Evolutionary conservation across 1,140 invertebrate genomes (phyloP), one percentile per base, ranked within the genome.

Genomic region (Lepidurus apus): DNA sequence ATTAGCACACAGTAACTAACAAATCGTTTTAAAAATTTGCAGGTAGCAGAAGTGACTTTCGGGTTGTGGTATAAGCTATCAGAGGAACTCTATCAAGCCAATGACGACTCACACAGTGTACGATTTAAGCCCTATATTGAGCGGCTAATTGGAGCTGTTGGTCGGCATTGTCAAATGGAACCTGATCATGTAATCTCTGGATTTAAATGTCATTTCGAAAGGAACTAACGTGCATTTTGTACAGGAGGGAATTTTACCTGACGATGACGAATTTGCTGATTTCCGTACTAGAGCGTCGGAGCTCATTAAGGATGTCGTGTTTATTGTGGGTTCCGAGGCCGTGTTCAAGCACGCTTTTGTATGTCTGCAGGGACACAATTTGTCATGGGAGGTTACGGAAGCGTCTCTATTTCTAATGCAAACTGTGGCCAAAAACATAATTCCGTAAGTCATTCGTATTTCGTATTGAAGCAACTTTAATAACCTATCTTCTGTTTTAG

Each of bases 21-120:
- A 6, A 13, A 77, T 53, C 42, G 17, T 21, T 10, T 43, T 26
- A 26, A 53, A 79, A 10, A 81, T 76, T 85, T 86, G 47, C 81
- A 98, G 92, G 92, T 99, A 53, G 95, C 95, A 43, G 95, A 98
- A 86, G 95, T 98, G 79, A 98, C 96, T 5, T 99, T 99, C 84
- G 94, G 96, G 85, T 88, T 99, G 76, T 99, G 98, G 98, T 98
- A 97, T 86, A 88, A 94, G 45, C 85, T 99, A 65, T 98, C 96
- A 11, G 97, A 99, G 87, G 91, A 94, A 81, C 85, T 99, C 0
- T 98, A 98, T 84, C 92, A 95, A 82, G 91, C 91, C 82, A 93
- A 97, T 83, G 91, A 90, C 80, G 91, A 94, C 80, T 87, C 89
- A 0, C 83, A 97, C 1, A 95, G 92, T 42, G 87, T 88, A 65